A percentile compares a stretch with the other conserved stretches of the same genome.
Evolutionary conservation across 2,888 invertebrate species (phyloP).

Genomic region (Melangyna quadrimaculata): DNA sequence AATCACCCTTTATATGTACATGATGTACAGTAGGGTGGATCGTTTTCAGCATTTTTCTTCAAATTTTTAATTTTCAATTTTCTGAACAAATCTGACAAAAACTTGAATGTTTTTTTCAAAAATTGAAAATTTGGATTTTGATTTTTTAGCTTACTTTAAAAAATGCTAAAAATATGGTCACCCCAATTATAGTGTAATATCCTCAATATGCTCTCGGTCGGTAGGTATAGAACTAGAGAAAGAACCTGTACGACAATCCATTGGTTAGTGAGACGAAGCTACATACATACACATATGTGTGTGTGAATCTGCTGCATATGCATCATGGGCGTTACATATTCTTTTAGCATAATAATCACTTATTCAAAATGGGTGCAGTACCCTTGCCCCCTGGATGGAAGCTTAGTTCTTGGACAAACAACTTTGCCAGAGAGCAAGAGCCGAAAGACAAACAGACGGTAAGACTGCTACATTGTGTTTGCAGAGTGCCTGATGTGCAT

Average conservation of each 20-base stretch:
- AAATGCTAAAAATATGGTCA: neutral
- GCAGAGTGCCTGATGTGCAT: constrained; percentile 22
- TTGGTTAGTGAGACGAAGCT: constrained; percentile 24
- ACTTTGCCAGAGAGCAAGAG: constrained; percentile 54
- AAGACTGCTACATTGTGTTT: constrained; percentile 49
- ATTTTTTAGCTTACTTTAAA: too few species aligned
- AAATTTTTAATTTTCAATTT: too few species aligned
- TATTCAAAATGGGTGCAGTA: constrained; percentile 59
- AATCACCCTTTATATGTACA: too few species aligned
- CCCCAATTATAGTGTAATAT: constrained; percentile 13
- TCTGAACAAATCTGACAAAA: too few species aligned
- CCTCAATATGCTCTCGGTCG: constrained; percentile 27
- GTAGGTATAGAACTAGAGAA: neutral
- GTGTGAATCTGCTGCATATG: neutral
- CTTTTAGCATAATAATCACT: constrained; percentile 58
- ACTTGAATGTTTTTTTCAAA: too few species aligned
- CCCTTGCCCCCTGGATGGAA: constrained; percentile 16
- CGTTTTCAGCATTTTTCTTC: too few species aligned
- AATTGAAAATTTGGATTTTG: too few species aligned
- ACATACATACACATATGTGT: neutral
- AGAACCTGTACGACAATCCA: neutral
- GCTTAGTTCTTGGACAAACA: constrained; percentile 51
- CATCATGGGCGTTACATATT: constrained; percentile 41
- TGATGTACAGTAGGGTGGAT: too few species aligned
- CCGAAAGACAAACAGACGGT: constrained; percentile 62